Evolutionary conservation across 2,797 vertebrate genomes (phyloP).

Genomic region (Atherinosoma microstoma): DNA sequence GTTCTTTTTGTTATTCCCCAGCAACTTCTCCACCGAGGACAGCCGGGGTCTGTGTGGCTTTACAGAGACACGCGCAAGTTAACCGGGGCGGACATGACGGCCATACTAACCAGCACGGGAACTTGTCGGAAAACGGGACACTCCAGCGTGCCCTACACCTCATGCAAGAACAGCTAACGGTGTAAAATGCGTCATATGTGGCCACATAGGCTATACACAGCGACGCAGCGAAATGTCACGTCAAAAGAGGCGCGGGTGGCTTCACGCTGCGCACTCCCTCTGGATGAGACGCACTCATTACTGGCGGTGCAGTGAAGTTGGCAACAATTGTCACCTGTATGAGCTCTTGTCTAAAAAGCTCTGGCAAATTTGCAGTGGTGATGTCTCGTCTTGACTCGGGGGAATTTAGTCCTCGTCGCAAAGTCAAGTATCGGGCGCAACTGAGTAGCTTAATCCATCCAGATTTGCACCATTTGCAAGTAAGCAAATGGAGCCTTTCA

Average conservation of each 20-base stretch:
- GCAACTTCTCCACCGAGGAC: constrained; percentile 60
- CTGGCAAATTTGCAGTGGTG: constrained; percentile 15
- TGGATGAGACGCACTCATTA: constrained; percentile 33
- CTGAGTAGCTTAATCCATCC: constrained; percentile 30
- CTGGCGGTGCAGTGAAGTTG: constrained; percentile 44
- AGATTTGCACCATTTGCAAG: constrained; percentile 39
- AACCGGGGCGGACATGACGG: constrained; percentile 47
- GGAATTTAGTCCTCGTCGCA: constrained; percentile 4
- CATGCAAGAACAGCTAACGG: constrained; percentile 12
- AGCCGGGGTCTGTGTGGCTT: constrained; percentile 13
- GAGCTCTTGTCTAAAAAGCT: constrained; percentile 38
- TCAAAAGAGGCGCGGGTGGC: constrained; percentile 28
- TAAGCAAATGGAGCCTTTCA: not conserved
- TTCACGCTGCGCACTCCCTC: constrained; percentile 31
- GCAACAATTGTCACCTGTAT: constrained; percentile 67
- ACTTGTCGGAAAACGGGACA: constrained; percentile 54
- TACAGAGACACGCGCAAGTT: constrained; percentile 42
- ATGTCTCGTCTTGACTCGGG: constrained; percentile 1
- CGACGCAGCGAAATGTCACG: constrained; percentile 43
- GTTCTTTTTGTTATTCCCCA: constrained; percentile 39
- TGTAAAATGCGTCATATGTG: constrained; percentile 57
- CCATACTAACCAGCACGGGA: constrained; percentile 39
- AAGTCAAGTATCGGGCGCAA: constrained; percentile 29
- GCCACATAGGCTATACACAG: constrained; percentile 32
- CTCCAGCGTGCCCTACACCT: not conserved